phyloP scores from a whole-genome alignment of 1,140 invertebrate species.

The Bombus superbus region DNA sequence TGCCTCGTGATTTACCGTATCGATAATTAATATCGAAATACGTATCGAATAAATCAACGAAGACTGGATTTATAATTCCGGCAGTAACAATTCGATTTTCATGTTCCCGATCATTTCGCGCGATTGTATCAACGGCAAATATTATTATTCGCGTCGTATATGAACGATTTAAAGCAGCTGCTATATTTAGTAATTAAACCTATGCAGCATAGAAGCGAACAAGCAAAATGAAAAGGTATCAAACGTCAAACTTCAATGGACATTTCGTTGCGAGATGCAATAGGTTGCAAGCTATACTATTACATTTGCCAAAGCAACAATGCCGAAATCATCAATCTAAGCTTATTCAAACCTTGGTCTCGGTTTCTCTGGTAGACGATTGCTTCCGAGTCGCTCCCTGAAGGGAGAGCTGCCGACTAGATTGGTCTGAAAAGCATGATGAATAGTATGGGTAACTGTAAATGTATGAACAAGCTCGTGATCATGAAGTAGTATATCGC shows the following conservation, averaged over 20 bases:
- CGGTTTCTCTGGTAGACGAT: conserved; percentile 91
- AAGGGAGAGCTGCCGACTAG: conserved; percentile 89
- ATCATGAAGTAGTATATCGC: conserved; percentile 62
- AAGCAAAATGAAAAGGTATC: conserved; percentile 54
- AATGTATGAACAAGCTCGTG: conserved; percentile 63
- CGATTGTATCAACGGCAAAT: not conserved
- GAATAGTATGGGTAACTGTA: conserved; percentile 67
- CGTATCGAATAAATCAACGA: not conserved
- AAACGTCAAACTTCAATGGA: conserved; percentile 48
- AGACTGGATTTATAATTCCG: not conserved
- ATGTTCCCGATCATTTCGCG: not conserved
- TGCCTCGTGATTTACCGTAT: not conserved
- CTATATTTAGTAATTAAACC: conserved; percentile 16
- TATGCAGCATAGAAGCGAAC: conserved; percentile 12
- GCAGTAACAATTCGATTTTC: not conserved
- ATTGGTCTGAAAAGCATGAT: conserved; percentile 81
- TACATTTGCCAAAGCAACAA: conserved; percentile 61
- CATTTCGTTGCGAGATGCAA: conserved; percentile 52
- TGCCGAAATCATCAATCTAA: conserved; percentile 65
- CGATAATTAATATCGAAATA: not conserved
- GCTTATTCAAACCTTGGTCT: conserved; percentile 88
- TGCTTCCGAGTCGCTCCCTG: conserved; percentile 93
- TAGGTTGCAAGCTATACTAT: conserved; percentile 49
- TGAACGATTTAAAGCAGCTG: not conserved
- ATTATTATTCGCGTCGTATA: not conserved